Evolutionary conservation across 2,797 vertebrate species (phyloP).

Genomic region (Scomberomorus guttatus): DNA sequence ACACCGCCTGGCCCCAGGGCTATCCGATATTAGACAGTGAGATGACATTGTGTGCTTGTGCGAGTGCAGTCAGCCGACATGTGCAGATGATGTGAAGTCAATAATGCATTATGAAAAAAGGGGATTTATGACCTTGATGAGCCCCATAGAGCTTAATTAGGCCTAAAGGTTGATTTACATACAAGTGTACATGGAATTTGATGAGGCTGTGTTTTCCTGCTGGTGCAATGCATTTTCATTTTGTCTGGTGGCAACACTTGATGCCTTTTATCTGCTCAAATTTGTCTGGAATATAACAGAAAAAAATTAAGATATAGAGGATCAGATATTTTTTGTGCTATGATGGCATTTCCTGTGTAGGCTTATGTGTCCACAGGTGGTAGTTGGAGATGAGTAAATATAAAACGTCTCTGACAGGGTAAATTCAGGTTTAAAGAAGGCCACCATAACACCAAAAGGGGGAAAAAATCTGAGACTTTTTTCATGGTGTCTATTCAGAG

Average conservation of each 20-base stretch:
- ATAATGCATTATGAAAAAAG: conserved; percentile 86
- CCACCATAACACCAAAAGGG: conserved; percentile 68
- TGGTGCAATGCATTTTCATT: conserved; percentile 56
- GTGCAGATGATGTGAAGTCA: conserved; percentile 86
- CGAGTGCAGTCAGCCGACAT: conserved; percentile 83
- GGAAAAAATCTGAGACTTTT: conserved; percentile 37
- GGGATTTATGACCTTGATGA: conserved; percentile 85
- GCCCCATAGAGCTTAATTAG: conserved; percentile 86
- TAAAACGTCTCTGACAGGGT: conserved; percentile 53
- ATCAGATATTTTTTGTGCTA: conserved; percentile 46
- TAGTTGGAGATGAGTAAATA: conserved; percentile 29
- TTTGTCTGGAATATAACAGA: conserved; percentile 32
- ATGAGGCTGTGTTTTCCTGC: conserved; percentile 70
- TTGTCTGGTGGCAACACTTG: conserved; percentile 54
- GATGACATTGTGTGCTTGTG: conserved; percentile 85
- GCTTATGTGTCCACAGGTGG: conserved; percentile 47
- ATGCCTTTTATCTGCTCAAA: conserved; percentile 38
- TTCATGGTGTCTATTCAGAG: conserved; percentile 75
- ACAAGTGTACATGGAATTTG: conserved; percentile 76
- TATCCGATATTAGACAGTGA: conserved; percentile 84
- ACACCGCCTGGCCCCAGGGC: conserved; percentile 74
- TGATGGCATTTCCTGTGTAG: conserved; percentile 55
- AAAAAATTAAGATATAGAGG: conserved; percentile 17
- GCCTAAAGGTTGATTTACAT: conserved; percentile 88
- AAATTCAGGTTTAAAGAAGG: conserved; percentile 69